These are phyloP conservation scores for Orientallactaga bullata DNA, from an alignment of 2,113 vertebrate species.

Conservation along the genomic window DNA sequence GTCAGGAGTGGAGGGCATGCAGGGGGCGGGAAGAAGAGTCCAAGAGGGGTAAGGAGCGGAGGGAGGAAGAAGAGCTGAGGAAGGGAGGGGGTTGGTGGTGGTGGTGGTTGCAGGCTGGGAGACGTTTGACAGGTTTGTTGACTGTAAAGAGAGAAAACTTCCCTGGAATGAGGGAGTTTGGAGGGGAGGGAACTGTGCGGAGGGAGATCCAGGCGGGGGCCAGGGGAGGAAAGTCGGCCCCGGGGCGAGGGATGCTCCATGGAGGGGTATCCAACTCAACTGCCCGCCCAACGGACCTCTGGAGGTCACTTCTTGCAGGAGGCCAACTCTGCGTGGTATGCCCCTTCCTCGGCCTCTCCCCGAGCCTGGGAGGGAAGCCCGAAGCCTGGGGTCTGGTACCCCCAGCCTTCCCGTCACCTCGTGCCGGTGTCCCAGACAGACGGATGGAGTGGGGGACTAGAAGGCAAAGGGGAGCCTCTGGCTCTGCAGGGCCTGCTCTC, in stretches of 20 bases:
- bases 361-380: background rate
- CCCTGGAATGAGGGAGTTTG: constrained; percentile 82
- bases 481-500: background rate
- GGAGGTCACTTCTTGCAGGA: background rate
- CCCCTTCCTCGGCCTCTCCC: constrained; percentile 7
- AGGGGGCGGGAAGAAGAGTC: constrained; percentile 50
- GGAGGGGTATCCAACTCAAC: constrained; percentile 2
- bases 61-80: constrained; percentile 64
- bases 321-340: background rate
- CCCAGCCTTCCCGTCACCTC: background rate
- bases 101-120: constrained; percentile 52
- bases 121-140: constrained; percentile 84
- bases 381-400: background rate
- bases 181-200: constrained; percentile 12
- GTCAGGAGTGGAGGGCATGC: constrained; percentile 33
- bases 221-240: constrained; percentile 11
- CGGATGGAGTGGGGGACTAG: background rate
- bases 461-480: background rate
- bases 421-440: background rate
- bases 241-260: constrained; percentile 46
- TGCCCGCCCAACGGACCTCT: background rate
- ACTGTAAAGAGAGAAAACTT: constrained; percentile 84
- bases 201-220: constrained; percentile 47
- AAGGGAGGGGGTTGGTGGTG: constrained; percentile 43
- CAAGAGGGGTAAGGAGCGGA: background rate